phyloP scores from a whole-genome alignment of 1,140 invertebrate species.

The Drosophila lini region DNA sequence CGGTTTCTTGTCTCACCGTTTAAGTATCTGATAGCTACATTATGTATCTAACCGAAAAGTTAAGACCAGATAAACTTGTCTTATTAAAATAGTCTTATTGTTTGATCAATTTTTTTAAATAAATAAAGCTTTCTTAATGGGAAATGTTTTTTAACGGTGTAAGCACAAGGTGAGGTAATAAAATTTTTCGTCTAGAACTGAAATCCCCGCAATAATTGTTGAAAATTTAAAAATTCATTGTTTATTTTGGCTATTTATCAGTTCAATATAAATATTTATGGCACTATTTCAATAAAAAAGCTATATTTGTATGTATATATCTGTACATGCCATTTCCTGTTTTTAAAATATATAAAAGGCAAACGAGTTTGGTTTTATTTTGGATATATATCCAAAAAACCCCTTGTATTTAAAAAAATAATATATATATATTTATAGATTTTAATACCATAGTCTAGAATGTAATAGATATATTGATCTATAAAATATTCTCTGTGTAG shows the following conservation, averaged over 20 bases:
- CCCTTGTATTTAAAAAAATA: too few species aligned
- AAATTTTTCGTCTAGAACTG: not conserved
- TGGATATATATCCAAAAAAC: too few species aligned
- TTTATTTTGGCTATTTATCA: not conserved
- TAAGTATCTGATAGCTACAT: too few species aligned
- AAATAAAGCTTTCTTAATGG: not conserved
- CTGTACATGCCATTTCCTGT: too few species aligned
- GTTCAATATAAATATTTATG: not conserved
- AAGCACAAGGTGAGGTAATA: not conserved
- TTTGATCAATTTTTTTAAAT: not conserved
- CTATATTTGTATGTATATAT: too few species aligned
- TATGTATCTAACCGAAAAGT: too few species aligned
- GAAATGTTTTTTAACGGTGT: not conserved
- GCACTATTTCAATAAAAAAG: not conserved
- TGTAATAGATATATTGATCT: too few species aligned
- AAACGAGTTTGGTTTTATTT: too few species aligned
- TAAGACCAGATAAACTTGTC: too few species aligned
- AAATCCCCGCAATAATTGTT: not conserved
- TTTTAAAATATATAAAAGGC: not conserved
- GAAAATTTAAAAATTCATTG: not conserved
- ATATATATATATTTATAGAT: too few species aligned
- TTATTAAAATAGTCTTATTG: too few species aligned
- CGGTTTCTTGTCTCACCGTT: not conserved
- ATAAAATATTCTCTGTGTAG: not conserved
- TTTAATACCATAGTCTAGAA: too few species aligned